Percentiles rank a stretch among this genome's conserved stretches.
Evolutionary conservation across 2,888 invertebrate species (phyloP).

Genomic region (Thalpophila matura): DNA sequence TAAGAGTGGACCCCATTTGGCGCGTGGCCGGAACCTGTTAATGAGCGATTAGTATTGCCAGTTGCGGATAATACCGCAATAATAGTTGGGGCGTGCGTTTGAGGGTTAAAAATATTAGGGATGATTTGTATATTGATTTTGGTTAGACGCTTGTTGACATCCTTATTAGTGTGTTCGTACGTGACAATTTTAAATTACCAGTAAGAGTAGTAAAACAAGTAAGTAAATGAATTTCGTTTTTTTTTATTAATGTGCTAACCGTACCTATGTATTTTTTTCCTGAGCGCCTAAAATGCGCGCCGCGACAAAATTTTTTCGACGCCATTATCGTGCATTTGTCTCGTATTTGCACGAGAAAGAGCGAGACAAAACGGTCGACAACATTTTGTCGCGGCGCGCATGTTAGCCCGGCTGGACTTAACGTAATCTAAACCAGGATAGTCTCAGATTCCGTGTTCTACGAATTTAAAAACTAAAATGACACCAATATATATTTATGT

Average conservation of each 20-base stretch:
- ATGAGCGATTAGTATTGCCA: slow-evolving; percentile 90
- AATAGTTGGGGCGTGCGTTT: slow-evolving; percentile 83
- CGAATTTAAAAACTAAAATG: slow-evolving; percentile 3
- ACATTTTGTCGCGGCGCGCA: too few species aligned
- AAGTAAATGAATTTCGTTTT: too few species aligned
- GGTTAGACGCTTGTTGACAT: slow-evolving; percentile 60
- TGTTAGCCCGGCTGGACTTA: too few species aligned
- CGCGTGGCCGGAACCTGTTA: slow-evolving; percentile 84
- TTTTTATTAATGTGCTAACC: too few species aligned
- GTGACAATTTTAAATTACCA: slow-evolving; percentile 39
- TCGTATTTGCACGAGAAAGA: too few species aligned
- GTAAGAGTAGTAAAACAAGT: neutral
- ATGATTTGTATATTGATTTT: slow-evolving; percentile 62
- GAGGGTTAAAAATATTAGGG: slow-evolving; percentile 69
- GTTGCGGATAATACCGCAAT: slow-evolving; percentile 86
- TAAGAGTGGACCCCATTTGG: slow-evolving; percentile 62
- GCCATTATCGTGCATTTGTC: too few species aligned
- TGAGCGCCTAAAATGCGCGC: too few species aligned
- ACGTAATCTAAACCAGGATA: slow-evolving; percentile 15
- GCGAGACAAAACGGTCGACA: too few species aligned
- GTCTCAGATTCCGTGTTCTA: neutral
- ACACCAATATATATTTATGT: slow-evolving; percentile 23
- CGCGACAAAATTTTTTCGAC: too few species aligned
- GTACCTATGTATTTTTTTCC: too few species aligned
- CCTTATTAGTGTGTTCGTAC: slow-evolving; percentile 58